Percentiles rank a stretch among this genome's conserved stretches.
Conservation (phyloP, 2,797 vertebrate genomes). For the Semaprochilodus insignis region DNA sequence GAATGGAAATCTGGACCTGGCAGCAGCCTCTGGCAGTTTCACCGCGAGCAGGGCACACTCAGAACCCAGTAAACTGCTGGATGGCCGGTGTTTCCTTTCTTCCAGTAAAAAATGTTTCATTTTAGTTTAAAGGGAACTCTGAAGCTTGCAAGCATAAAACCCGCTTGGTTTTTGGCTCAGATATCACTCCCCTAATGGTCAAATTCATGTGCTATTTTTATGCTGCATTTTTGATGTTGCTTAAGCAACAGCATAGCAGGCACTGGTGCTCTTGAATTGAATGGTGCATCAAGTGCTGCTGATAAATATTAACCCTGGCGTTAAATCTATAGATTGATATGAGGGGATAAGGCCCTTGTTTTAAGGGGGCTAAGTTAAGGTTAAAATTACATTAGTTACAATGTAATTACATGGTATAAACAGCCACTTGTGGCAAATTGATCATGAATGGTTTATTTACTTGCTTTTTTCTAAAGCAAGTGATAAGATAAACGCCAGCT, state of each 20-base stretch:
- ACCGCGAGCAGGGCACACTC: not conserved
- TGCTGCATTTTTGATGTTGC: conserved; percentile 33
- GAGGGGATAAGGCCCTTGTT: not conserved
- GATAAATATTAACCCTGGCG: not conserved
- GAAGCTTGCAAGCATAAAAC: conserved; percentile 61
- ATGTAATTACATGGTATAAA: not conserved
- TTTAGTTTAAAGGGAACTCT: conserved; percentile 58
- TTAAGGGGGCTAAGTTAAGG: not conserved
- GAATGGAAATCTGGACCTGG: not conserved
- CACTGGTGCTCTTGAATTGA: not conserved
- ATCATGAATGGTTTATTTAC: not conserved
- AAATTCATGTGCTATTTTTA: conserved; percentile 50
- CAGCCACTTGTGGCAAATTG: not conserved
- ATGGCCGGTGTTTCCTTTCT: not conserved
- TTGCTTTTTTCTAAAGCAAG: not conserved
- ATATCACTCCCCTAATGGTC: conserved; percentile 60
- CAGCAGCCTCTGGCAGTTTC: not conserved
- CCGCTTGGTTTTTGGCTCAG: conserved; percentile 60
- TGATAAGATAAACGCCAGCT: not conserved
- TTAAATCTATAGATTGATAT: conserved; percentile 10
- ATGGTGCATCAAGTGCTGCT: not conserved
- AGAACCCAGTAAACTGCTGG: not conserved
- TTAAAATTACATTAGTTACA: not conserved
- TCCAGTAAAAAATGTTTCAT: not conserved
- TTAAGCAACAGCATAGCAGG: not conserved